Percentiles rank a stretch among this genome's conserved stretches.
Evolutionary conservation across 2,113 vertebrate genomes (phyloP).

Genomic region (Spilogale gracilis): DNA sequence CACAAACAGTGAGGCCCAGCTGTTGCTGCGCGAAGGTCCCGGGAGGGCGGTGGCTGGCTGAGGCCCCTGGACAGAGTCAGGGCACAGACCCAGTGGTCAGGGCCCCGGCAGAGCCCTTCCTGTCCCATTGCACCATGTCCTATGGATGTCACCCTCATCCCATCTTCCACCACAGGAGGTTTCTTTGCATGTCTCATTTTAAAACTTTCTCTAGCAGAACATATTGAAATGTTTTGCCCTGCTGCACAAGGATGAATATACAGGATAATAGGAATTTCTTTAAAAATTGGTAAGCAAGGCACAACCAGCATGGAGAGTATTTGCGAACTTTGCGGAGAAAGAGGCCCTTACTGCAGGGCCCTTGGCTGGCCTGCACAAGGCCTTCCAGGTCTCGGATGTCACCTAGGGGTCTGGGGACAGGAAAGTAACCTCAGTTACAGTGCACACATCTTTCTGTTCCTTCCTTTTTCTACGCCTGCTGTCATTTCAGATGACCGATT

Average conservation of each 20-base stretch:
- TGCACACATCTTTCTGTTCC: not conserved
- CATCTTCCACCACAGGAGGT: slow-evolving; percentile 61
- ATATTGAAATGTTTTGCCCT: slow-evolving; percentile 74
- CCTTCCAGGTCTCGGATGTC: not conserved
- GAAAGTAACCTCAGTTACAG: not conserved
- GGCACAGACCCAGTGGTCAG: not conserved
- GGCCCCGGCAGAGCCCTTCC: not conserved
- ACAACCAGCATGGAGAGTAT: not conserved
- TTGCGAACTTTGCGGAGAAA: not conserved
- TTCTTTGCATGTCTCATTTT: slow-evolving; percentile 73
- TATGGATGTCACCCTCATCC: not conserved
- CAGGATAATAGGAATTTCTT: slow-evolving; percentile 73
- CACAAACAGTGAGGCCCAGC: not conserved
- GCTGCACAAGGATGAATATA: slow-evolving; percentile 70
- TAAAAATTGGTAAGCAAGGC: slow-evolving; percentile 73
- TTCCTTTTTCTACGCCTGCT: not conserved
- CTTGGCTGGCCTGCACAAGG: not conserved
- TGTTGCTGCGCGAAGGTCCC: not conserved
- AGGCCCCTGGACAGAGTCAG: not conserved
- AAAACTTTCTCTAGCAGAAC: slow-evolving; percentile 82
- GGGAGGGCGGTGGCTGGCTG: not conserved
- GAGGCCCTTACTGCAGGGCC: not conserved
- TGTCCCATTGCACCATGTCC: not conserved
- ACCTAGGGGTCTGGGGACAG: not conserved
- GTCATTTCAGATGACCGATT: slow-evolving; percentile 56